phyloP scores from a whole-genome alignment of 2,888 invertebrate species.

The Helleia helle region DNA sequence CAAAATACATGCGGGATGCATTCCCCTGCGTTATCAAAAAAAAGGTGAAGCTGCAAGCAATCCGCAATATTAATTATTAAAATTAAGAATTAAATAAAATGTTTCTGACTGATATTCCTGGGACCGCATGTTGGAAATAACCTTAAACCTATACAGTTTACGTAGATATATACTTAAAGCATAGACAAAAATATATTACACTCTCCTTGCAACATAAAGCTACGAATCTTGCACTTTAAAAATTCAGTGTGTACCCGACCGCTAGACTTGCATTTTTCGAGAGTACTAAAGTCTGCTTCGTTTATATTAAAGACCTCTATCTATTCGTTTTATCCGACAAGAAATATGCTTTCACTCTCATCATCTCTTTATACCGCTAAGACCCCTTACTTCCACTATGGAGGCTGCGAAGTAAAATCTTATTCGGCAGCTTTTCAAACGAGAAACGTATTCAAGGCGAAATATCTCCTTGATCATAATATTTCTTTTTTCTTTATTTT shows the following conservation, averaged over 20 bases:
- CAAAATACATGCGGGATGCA: too few species aligned
- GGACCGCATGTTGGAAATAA: too few species aligned
- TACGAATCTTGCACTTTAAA: conserved; percentile 48
- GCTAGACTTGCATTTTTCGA: conserved; percentile 64
- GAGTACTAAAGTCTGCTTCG: conserved; percentile 71
- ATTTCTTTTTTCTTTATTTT: background rate
- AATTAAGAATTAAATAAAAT: too few species aligned
- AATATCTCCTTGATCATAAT: background rate
- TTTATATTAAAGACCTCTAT: conserved; percentile 73
- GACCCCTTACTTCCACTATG: conserved; percentile 17
- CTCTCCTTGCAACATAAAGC: conserved; percentile 15
- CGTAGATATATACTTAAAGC: too few species aligned
- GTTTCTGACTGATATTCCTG: too few species aligned
- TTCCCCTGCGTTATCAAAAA: too few species aligned
- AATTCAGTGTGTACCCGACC: conserved; percentile 59
- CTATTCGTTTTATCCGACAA: conserved; percentile 69
- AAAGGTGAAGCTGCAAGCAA: too few species aligned
- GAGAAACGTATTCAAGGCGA: background rate
- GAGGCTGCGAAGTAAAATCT: conserved; percentile 6
- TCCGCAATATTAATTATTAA: too few species aligned
- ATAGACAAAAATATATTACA: background rate
- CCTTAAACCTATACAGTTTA: too few species aligned
- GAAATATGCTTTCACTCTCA: conserved; percentile 65
- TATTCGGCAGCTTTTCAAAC: conserved; percentile 4
- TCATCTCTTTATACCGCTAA: conserved; percentile 45